Evolutionary conservation across 2,888 invertebrate species (phyloP).

Genomic region (Aproaerema taeniolella): DNA sequence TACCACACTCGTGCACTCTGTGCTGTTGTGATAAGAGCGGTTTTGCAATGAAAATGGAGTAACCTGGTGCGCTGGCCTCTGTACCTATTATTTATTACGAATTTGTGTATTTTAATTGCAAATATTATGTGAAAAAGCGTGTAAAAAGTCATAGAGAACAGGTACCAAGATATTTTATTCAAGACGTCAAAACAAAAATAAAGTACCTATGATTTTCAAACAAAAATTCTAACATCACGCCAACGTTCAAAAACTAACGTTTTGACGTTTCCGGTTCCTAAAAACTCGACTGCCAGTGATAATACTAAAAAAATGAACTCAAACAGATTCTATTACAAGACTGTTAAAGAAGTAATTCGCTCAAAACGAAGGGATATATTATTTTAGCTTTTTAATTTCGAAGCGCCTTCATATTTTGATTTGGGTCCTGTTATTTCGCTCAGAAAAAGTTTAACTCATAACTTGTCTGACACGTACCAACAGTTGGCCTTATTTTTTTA

Average conservation of each 20-base stretch:
- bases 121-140: too few relatives aligned
- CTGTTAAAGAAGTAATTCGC: conserved; percentile 15
- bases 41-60: too few relatives aligned
- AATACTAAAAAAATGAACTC: conserved; percentile 9
- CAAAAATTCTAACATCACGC: too few relatives aligned
- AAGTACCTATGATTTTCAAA: too few relatives aligned
- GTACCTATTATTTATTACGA: too few relatives aligned
- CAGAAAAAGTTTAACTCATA: conserved; percentile 30
- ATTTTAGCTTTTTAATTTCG: conserved; percentile 31
- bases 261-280: conserved; percentile 61
- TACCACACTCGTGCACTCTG: too few relatives aligned
- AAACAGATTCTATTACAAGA: conserved; percentile 17
- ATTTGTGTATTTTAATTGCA: conserved; percentile 1
- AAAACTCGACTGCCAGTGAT: conserved; percentile 40
- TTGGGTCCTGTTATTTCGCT: conserved; percentile 48
- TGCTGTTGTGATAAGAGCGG: too few relatives aligned
- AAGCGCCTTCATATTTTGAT: conserved; percentile 51
- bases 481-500: conserved; percentile 27
- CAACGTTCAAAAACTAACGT: conserved; percentile 49
- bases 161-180: too few relatives aligned
- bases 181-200: too few relatives aligned
- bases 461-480: conserved; percentile 28
- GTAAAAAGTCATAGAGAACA: too few relatives aligned
- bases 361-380: conserved; percentile 7
- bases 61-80: too few relatives aligned